phyloP scores from a whole-genome alignment of 2,797 vertebrate species.

The Pithecia hirsuta region DNA sequence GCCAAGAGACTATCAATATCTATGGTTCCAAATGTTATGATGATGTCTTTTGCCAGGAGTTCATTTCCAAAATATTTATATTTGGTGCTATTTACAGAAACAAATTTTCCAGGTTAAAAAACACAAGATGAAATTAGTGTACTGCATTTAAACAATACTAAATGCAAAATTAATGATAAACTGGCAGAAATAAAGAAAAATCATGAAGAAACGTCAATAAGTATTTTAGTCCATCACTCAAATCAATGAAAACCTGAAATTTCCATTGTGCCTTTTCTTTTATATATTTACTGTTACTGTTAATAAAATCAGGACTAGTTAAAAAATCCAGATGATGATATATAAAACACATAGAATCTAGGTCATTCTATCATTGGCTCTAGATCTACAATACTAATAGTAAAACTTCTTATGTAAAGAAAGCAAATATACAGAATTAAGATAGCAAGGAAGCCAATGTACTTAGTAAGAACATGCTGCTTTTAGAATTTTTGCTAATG shows the following conservation, averaged over 20 bases:
- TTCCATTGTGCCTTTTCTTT: neutral
- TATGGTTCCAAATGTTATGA: neutral
- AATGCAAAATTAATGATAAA: constrained; percentile 39
- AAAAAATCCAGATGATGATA: constrained; percentile 23
- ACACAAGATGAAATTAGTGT: constrained; percentile 15
- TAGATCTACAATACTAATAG: neutral
- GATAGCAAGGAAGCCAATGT: constrained; percentile 45
- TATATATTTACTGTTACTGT: neutral
- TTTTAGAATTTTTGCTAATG: constrained; percentile 66
- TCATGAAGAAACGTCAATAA: neutral
- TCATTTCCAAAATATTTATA: constrained; percentile 43
- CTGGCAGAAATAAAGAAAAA: constrained; percentile 1
- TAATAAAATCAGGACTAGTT: constrained; percentile 25
- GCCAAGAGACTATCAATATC: neutral
- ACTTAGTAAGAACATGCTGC: constrained; percentile 56
- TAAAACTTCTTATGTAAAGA: constrained; percentile 2
- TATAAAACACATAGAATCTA: constrained; percentile 3
- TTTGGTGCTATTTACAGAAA: neutral
- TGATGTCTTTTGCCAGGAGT: neutral
- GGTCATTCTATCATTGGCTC: neutral
- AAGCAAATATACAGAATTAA: constrained; percentile 51
- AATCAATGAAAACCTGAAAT: constrained; percentile 46
- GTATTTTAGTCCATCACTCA: constrained; percentile 10
- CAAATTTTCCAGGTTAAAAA: neutral
- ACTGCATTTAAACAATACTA: neutral